These are phyloP conservation scores for Plodia interpunctella DNA, from an alignment of 1,140 invertebrate species.

Conservation along the genomic window DNA sequence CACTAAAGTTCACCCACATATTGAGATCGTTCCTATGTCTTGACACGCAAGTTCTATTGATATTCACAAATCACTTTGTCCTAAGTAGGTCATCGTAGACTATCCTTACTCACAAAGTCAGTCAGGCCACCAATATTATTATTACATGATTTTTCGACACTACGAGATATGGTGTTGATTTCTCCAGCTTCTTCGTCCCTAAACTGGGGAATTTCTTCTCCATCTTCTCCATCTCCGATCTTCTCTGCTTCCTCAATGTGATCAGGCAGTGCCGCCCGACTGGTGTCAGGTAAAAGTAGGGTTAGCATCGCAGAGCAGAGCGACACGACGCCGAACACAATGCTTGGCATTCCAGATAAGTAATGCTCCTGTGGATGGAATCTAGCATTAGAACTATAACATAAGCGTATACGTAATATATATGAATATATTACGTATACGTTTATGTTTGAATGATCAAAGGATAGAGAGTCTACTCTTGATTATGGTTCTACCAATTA, in stretches of 20 bases:
- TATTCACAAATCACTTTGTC: not conserved
- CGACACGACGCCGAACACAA: constrained; percentile 50
- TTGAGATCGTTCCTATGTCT: not conserved
- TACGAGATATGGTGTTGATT: not conserved
- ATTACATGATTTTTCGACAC: not conserved
- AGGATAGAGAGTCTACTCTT: too few species aligned
- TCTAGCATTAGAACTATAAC: not conserved
- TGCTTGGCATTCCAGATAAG: constrained; percentile 47
- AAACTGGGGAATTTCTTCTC: constrained; percentile 1
- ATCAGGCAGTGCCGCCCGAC: constrained; percentile 43
- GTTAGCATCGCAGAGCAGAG: constrained; percentile 47
- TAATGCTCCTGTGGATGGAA: constrained; percentile 44
- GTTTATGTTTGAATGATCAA: too few species aligned
- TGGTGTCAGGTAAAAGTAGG: constrained; percentile 56
- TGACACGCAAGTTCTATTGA: not conserved
- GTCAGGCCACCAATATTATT: not conserved
- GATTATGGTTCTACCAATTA: too few species aligned
- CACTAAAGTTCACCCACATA: not conserved
- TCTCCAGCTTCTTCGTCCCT: not conserved
- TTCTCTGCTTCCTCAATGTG: constrained; percentile 45
- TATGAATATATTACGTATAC: too few species aligned
- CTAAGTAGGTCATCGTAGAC: not conserved
- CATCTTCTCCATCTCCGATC: constrained; percentile 29
- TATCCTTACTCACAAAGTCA: not conserved
- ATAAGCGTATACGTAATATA: too few species aligned